Conservation (phyloP, 2,888 invertebrate species). For the Eupithecia dodoneata region DNA sequence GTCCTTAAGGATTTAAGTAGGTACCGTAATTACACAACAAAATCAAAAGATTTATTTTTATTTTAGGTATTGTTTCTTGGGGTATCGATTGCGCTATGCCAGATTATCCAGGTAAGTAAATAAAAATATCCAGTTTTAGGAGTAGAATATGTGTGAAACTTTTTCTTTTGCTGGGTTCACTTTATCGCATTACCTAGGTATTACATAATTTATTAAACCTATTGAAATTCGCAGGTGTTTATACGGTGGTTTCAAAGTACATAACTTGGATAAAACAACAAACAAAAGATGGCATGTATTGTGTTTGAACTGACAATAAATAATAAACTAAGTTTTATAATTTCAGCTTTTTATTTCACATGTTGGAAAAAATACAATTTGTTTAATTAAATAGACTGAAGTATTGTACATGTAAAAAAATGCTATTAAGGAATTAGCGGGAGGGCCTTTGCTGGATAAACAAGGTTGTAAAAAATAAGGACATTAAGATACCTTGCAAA, state of each 20-base stretch:
- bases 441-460: not conserved
- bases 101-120: slow-evolving; percentile 76
- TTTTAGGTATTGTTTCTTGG: slow-evolving; percentile 86
- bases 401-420: too few species aligned
- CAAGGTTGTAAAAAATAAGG: not conserved
- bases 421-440: too few species aligned
- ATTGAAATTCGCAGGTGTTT: slow-evolving; percentile 76
- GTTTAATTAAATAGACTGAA: not conserved
- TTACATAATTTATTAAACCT: not conserved
- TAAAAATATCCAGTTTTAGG: not conserved
- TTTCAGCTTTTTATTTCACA: not conserved
- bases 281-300: slow-evolving; percentile 69
- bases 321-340: slow-evolving; percentile 4
- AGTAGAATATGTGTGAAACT: not conserved
- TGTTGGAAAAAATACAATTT: not conserved
- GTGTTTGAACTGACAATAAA: slow-evolving; percentile 50
- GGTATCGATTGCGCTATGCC: slow-evolving; percentile 87
- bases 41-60: not conserved
- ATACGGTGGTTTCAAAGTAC: slow-evolving; percentile 83
- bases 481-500: not conserved
- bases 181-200: not conserved
- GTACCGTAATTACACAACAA: too few species aligned
- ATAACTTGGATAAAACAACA: slow-evolving; percentile 80
- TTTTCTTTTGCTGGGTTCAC: not conserved
- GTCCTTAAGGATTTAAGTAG: too few species aligned